These are phyloP conservation scores for Nannoperca obscura DNA, from an alignment of 2,797 vertebrate genomes.

Conservation along the genomic window DNA sequence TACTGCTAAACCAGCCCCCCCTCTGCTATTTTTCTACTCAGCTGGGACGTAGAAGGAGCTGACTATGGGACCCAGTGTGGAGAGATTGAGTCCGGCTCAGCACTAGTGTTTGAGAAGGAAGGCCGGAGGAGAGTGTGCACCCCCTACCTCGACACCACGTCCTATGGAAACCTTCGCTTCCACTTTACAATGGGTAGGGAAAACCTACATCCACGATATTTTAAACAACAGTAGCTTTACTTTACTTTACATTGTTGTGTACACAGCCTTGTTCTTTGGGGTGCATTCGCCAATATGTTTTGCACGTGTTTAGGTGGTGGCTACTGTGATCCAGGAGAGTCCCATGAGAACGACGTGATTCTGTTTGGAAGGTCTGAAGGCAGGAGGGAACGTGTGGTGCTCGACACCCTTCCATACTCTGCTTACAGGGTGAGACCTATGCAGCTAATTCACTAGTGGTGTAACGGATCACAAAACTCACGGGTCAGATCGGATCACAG, in stretches of 20 bases:
- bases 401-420: conserved; percentile 93
- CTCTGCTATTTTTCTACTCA: conserved; percentile 63
- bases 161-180: conserved; percentile 96
- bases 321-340: conserved; percentile 92
- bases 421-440: conserved; percentile 91
- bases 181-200: conserved; percentile 91
- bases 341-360: conserved; percentile 91
- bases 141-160: conserved; percentile 93
- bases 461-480: too few relatives aligned
- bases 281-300: neutral
- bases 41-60: conserved; percentile 94
- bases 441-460: neutral
- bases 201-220: conserved; percentile 1
- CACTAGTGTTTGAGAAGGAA: conserved; percentile 92
- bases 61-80: conserved; percentile 92
- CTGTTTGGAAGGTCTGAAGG: conserved; percentile 92
- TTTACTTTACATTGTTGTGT: neutral
- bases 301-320: conserved; percentile 86
- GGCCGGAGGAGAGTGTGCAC: conserved; percentile 94
- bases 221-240: neutral
- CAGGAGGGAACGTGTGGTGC: conserved; percentile 87
- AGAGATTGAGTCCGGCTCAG: conserved; percentile 92
- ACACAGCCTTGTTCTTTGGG: neutral
- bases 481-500: too few relatives aligned
- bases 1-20: conserved; percentile 10